phyloP scores from a whole-genome alignment of 1,140 invertebrate species.

The Drosophila eugracilis region DNA sequence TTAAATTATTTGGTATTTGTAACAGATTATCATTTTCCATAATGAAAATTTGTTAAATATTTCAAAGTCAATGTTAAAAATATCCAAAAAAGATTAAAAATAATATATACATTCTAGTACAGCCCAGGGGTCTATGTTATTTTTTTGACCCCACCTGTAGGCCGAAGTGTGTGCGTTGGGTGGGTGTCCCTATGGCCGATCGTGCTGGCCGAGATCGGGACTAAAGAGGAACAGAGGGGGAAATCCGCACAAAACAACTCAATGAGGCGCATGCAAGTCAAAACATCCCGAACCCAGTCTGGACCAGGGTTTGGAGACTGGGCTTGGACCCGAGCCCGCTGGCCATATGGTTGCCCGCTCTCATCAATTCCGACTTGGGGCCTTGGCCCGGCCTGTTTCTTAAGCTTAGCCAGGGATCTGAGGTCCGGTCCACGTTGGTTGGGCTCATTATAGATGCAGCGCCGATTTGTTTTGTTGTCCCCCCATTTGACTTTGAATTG shows the following conservation, averaged over 20 bases:
- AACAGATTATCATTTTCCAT: too few species aligned
- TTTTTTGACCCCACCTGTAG: slow-evolving; percentile 13
- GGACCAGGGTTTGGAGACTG: background rate
- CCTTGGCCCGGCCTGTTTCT: slow-evolving; percentile 9
- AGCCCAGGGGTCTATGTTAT: background rate
- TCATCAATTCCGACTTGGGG: slow-evolving; percentile 43
- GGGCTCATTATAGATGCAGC: slow-evolving; percentile 80
- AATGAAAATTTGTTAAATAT: too few species aligned
- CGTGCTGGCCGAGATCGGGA: slow-evolving; percentile 28
- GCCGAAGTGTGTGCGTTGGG: slow-evolving; percentile 47
- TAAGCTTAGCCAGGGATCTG: background rate
- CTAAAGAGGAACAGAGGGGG: too few species aligned
- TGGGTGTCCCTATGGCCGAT: slow-evolving; percentile 65
- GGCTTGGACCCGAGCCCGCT: slow-evolving; percentile 5
- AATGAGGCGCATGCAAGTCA: slow-evolving; percentile 56
- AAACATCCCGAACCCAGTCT: slow-evolving; percentile 30
- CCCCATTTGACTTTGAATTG: slow-evolving; percentile 83
- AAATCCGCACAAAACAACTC: slow-evolving; percentile 27
- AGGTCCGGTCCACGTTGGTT: slow-evolving; percentile 8
- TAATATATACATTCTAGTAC: background rate
- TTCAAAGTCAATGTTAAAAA: too few species aligned
- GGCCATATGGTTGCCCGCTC: slow-evolving; percentile 36
- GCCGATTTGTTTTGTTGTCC: slow-evolving; percentile 83
- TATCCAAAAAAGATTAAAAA: too few species aligned
- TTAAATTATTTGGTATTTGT: too few species aligned